These are phyloP conservation scores for Ips typographus DNA, from an alignment of 1,140 invertebrate species.

Conservation along the genomic window DNA sequence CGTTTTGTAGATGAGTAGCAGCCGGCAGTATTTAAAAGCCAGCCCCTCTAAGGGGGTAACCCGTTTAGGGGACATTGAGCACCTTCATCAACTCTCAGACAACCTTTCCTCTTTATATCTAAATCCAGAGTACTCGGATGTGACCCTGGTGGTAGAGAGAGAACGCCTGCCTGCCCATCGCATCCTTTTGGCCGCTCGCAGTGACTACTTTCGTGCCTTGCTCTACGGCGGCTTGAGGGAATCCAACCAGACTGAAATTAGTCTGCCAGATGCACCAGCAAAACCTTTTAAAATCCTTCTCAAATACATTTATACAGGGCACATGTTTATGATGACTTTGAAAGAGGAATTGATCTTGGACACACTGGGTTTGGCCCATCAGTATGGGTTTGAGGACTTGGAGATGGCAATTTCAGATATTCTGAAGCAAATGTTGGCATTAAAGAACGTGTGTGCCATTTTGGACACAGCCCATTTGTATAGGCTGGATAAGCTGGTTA, in stretches of 20 bases:
- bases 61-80: conserved; percentile 49
- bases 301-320: conserved; percentile 94
- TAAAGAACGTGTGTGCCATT: conserved; percentile 90
- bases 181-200: conserved; percentile 86
- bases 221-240: conserved; percentile 92
- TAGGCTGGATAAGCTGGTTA: conserved; percentile 60
- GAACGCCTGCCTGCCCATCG: conserved; percentile 84
- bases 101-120: conserved; percentile 81
- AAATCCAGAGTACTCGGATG: conserved; percentile 88
- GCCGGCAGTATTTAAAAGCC: conserved; percentile 45
- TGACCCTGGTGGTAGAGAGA: conserved; percentile 84
- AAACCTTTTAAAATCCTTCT: conserved; percentile 87
- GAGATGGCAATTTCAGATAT: conserved; percentile 92
- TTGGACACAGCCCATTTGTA: conserved; percentile 82
- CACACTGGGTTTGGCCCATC: conserved; percentile 86
- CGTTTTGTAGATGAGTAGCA: conserved; percentile 43
- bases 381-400: conserved; percentile 92
- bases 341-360: conserved; percentile 87
- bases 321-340: conserved; percentile 79
- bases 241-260: conserved; percentile 79
- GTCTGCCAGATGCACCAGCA: conserved; percentile 81
- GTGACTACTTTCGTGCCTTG: conserved; percentile 91
- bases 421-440: conserved; percentile 81
- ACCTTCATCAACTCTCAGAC: conserved; percentile 65
- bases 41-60: conserved; percentile 33